A percentile compares a stretch with the other conserved stretches of the same genome.
These are phyloP conservation scores for Ichneumoninae sp. DNA, from an alignment of 2,888 invertebrate genomes.

Conservation along the genomic window DNA sequence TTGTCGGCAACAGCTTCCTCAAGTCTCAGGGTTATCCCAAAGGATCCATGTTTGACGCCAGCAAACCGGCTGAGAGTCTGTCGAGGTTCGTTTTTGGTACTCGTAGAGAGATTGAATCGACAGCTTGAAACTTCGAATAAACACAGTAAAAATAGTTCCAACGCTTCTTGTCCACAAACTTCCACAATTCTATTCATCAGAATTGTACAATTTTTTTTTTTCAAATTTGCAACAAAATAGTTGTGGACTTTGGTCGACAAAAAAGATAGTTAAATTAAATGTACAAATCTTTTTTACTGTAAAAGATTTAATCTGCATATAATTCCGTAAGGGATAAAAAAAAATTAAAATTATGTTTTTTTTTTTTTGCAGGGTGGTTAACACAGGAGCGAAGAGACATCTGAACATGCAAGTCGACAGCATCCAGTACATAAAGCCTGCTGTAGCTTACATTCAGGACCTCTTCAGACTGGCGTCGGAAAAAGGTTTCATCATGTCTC, in stretches of 20 bases:
- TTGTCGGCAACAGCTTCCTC: conserved; percentile 90
- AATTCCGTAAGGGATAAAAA: not conserved
- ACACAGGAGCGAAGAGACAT: conserved; percentile 89
- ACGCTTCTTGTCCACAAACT: too few relatives aligned
- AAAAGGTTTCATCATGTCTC: conserved; percentile 87
- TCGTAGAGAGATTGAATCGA: not conserved
- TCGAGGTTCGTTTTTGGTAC: conserved; percentile 82
- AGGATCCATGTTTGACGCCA: conserved; percentile 88
- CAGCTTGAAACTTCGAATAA: not conserved
- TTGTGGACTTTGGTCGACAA: too few relatives aligned
- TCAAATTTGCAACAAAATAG: too few relatives aligned
- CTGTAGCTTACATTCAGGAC: conserved; percentile 90
- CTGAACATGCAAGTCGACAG: conserved; percentile 90
- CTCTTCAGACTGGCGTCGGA: conserved; percentile 89
- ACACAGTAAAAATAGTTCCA: not conserved
- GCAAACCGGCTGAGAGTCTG: conserved; percentile 89
- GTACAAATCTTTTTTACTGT: not conserved
- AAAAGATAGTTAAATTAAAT: too few relatives aligned
- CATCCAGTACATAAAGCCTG: conserved; percentile 90
- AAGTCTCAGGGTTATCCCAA: conserved; percentile 92
- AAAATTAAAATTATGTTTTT: not conserved
- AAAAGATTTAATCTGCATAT: not conserved
- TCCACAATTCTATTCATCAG: too few relatives aligned
- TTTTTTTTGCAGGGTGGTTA: conserved; percentile 85
- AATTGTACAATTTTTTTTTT: too few relatives aligned